Conservation (phyloP, 2,113 vertebrate genomes). For the Ceratotherium simum region DNA sequence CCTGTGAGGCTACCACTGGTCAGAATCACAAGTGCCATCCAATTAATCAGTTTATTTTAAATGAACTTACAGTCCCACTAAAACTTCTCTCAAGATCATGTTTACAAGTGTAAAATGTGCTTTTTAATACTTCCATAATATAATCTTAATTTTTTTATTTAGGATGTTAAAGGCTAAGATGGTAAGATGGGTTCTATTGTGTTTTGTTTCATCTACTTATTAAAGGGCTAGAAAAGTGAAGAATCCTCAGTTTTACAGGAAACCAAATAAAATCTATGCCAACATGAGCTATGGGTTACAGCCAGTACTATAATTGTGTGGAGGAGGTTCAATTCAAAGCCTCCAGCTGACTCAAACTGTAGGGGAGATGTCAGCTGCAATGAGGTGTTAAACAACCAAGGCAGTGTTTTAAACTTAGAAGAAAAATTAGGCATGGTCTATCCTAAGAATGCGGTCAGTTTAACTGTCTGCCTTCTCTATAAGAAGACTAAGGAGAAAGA, state of each 20-base stretch:
- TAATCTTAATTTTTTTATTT: constrained; percentile 43
- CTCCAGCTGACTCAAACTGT: constrained; percentile 73
- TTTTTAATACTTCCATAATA: constrained; percentile 24
- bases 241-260: constrained; percentile 65
- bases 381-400: constrained; percentile 76
- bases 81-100: constrained; percentile 7
- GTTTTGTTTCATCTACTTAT: constrained; percentile 38
- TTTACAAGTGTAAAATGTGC: background rate
- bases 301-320: constrained; percentile 68
- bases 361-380: constrained; percentile 73
- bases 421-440: constrained; percentile 45
- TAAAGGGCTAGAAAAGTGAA: constrained; percentile 4
- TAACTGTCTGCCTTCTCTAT: background rate
- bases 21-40: background rate
- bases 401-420: constrained; percentile 64
- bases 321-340: constrained; percentile 74
- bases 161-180: background rate
- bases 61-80: background rate
- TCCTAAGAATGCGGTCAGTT: constrained; percentile 22
- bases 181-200: background rate
- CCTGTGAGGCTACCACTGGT: background rate
- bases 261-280: constrained; percentile 66
- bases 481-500: background rate
- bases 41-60: background rate
- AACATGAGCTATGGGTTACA: constrained; percentile 43